phyloP scores from a whole-genome alignment of 2,797 vertebrate genomes.

The Thalassophryne amazonica region DNA sequence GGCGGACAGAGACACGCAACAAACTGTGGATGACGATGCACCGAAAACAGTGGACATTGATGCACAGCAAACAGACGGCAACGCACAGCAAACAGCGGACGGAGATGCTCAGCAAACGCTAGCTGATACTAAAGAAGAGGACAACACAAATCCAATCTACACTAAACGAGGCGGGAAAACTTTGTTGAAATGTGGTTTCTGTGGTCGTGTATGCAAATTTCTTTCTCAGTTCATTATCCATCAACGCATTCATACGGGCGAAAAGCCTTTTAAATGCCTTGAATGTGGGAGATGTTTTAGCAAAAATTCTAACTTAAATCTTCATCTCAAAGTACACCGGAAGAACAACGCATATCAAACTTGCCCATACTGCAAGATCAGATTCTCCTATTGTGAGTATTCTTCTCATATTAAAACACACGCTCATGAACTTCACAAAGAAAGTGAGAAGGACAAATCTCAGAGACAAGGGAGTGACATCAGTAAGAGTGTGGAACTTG shows the following conservation, averaged over 20 bases:
- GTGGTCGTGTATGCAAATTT: conserved; percentile 69
- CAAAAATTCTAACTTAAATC: conserved; percentile 77
- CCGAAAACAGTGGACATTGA: too few species aligned
- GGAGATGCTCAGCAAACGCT: conserved; percentile 11
- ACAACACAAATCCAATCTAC: conserved; percentile 5
- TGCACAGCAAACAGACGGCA: too few species aligned
- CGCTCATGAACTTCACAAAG: background rate
- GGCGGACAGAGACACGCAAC: too few species aligned
- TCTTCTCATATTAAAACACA: conserved; percentile 50
- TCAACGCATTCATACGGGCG: conserved; percentile 77
- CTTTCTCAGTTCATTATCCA: conserved; percentile 77
- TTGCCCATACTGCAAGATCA: conserved; percentile 54
- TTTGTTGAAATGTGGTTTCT: conserved; percentile 65
- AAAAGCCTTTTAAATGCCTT: conserved; percentile 73
- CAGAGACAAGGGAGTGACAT: background rate
- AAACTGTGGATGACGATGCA: conserved; percentile 13
- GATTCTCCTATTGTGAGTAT: conserved; percentile 48
- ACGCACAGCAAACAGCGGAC: too few species aligned
- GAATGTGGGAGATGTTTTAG: conserved; percentile 76
- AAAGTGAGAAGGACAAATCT: background rate
- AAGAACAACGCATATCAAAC: conserved; percentile 55
- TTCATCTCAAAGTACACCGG: conserved; percentile 69
- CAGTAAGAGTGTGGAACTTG: background rate
- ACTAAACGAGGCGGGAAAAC: conserved; percentile 34
- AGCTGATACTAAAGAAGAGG: background rate